phyloP scores from a whole-genome alignment of 2,113 vertebrate genomes.

The Chaetodon trifascialis region DNA sequence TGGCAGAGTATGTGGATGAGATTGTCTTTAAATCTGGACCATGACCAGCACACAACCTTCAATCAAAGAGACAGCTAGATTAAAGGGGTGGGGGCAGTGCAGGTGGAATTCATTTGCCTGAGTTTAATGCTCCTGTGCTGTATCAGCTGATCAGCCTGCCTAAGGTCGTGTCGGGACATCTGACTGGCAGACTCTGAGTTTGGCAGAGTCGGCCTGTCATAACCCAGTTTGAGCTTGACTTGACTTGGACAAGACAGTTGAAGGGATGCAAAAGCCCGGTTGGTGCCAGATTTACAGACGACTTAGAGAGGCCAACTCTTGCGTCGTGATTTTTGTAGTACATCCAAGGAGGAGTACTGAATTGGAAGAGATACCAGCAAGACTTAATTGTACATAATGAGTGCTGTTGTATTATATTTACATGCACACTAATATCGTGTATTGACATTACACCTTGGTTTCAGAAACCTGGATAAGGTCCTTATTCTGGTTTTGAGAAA shows the following conservation, averaged over 20 bases:
- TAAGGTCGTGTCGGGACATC: conserved; percentile 72
- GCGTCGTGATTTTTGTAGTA: neutral
- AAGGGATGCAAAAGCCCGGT: neutral
- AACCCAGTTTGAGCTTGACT: conserved; percentile 10
- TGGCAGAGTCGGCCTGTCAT: conserved; percentile 41
- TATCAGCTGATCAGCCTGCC: conserved; percentile 4
- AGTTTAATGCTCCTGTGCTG: conserved; percentile 33
- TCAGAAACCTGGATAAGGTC: too few species aligned
- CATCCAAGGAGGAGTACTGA: neutral
- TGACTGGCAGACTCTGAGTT: conserved; percentile 40
- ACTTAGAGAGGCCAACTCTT: neutral
- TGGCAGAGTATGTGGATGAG: conserved; percentile 3
- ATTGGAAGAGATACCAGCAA: neutral
- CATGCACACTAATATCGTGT: too few species aligned
- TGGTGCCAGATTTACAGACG: neutral
- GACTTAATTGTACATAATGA: neutral
- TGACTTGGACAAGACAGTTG: neutral
- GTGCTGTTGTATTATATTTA: too few species aligned
- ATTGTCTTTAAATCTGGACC: conserved; percentile 1
- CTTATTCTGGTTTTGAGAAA: too few species aligned
- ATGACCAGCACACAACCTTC: conserved; percentile 1
- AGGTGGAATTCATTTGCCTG: conserved; percentile 37
- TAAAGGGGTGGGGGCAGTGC: neutral
- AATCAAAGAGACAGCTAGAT: conserved; percentile 41
- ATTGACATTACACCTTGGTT: too few species aligned